These are phyloP conservation scores for Microchirus variegatus DNA, from an alignment of 2,797 vertebrate genomes.

Conservation along the genomic window DNA sequence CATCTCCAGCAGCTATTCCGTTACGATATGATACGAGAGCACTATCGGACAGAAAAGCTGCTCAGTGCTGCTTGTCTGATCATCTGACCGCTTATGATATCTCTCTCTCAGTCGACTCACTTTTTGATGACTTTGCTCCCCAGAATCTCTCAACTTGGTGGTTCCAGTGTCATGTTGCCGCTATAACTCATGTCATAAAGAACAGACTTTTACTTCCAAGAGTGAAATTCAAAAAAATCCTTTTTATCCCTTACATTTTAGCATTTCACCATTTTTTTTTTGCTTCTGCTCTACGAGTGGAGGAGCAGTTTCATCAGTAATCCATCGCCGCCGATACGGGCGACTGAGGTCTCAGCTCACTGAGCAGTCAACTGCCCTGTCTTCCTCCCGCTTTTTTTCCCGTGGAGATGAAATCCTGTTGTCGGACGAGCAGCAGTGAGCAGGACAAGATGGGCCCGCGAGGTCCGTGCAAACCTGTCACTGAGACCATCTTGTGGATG, in stretches of 20 bases:
- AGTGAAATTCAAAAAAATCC: not conserved
- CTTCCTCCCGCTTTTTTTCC: slow-evolving; percentile 22
- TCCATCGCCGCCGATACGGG: slow-evolving; percentile 49
- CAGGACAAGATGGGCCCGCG: slow-evolving; percentile 28
- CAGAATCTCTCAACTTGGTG: not conserved
- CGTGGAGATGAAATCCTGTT: slow-evolving; percentile 46
- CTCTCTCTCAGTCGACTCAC: not conserved
- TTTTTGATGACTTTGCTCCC: not conserved
- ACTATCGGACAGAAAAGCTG: too few species aligned
- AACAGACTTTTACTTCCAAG: slow-evolving; percentile 2
- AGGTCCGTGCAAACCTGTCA: slow-evolving; percentile 45
- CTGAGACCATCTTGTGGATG: slow-evolving; percentile 29
- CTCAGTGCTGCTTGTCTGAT: not conserved
- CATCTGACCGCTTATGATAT: not conserved
- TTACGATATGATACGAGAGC: not conserved
- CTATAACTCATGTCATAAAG: not conserved
- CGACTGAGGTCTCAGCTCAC: slow-evolving; percentile 48
- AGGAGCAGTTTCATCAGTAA: slow-evolving; percentile 54
- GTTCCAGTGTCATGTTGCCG: not conserved
- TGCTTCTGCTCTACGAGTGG: slow-evolving; percentile 18
- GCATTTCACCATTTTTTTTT: slow-evolving; percentile 2
- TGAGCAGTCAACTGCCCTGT: slow-evolving; percentile 36
- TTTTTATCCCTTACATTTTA: slow-evolving; percentile 16
- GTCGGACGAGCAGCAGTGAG: slow-evolving; percentile 51
- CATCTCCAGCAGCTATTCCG: not conserved